Percentiles rank a stretch among this genome's conserved stretches.
These are phyloP conservation scores for Aurelia coerulea DNA, from an alignment of 30 jellyfish, hydroid and myxozoan species.

Conservation along the genomic window DNA sequence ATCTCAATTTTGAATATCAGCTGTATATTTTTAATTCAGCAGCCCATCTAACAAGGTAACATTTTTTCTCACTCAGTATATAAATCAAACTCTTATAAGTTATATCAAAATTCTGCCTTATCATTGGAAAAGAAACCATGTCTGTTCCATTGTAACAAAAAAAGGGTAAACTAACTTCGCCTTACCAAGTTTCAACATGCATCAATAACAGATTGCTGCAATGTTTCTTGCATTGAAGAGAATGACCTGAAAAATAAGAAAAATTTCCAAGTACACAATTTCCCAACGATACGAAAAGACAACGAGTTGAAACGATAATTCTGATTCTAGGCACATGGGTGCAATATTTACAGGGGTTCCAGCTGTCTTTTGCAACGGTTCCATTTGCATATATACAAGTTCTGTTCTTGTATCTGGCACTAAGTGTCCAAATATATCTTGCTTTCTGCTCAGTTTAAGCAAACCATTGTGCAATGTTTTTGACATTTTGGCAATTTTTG, in stretches of 20 bases:
- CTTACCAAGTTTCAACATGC: constrained; percentile 65
- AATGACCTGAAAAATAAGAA: constrained; percentile 59
- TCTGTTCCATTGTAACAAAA: constrained; percentile 47
- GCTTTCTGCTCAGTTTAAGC: too few relatives aligned
- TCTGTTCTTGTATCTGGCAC: background rate
- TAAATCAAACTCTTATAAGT: too few relatives aligned
- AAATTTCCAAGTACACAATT: constrained; percentile 51
- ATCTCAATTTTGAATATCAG: too few relatives aligned
- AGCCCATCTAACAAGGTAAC: too few relatives aligned
- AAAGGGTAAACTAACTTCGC: constrained; percentile 13
- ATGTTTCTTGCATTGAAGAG: constrained; percentile 47
- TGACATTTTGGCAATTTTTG: too few relatives aligned
- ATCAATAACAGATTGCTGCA: constrained; percentile 56
- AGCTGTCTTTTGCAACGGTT: background rate
- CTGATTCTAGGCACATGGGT: background rate
- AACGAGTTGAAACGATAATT: background rate
- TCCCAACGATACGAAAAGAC: background rate
- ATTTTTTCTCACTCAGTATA: too few relatives aligned
- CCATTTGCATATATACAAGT: background rate
- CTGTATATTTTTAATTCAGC: too few relatives aligned
- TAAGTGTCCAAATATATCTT: too few relatives aligned
- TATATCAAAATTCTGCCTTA: too few relatives aligned
- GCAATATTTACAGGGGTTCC: background rate
- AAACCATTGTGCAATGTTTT: too few relatives aligned
- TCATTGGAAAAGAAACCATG: background rate